These are phyloP conservation scores for Bombus breviceps DNA, from an alignment of 1,140 invertebrate species.

Conservation along the genomic window DNA sequence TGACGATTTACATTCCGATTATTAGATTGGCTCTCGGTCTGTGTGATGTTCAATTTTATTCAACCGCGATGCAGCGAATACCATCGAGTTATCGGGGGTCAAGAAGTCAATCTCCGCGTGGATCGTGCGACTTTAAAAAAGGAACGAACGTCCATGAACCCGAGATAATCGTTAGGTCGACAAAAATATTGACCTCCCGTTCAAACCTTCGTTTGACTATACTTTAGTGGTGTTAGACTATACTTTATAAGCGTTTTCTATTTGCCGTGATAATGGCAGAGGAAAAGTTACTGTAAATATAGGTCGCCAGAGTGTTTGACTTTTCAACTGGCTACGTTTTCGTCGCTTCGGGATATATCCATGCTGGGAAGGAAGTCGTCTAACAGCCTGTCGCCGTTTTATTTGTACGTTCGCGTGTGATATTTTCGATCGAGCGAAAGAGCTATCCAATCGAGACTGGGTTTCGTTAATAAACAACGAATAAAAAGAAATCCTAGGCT, in stretches of 20 bases:
- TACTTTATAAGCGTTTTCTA: not conserved
- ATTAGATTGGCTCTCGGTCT: constrained; percentile 51
- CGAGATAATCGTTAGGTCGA: not conserved
- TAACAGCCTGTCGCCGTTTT: not conserved
- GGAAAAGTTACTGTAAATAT: constrained; percentile 7
- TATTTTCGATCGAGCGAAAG: not conserved
- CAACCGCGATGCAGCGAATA: not conserved
- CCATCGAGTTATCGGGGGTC: constrained; percentile 11
- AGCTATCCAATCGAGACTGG: not conserved
- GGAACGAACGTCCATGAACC: not conserved
- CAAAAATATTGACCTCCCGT: not conserved
- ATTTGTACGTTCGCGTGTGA: not conserved
- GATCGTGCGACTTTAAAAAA: not conserved
- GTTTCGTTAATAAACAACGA: not conserved
- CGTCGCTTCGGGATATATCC: not conserved
- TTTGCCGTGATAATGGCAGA: not conserved
- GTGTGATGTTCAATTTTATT: constrained; percentile 30
- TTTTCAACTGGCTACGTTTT: not conserved
- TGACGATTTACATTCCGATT: constrained; percentile 54
- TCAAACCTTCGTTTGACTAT: not conserved
- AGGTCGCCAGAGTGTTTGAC: not conserved
- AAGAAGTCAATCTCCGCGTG: not conserved
- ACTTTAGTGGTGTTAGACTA: no score
- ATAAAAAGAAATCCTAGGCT: not conserved
- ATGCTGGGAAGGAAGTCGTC: not conserved